Conservation (phyloP, 2,113 vertebrate genomes). For the Zootoca vivipara region DNA sequence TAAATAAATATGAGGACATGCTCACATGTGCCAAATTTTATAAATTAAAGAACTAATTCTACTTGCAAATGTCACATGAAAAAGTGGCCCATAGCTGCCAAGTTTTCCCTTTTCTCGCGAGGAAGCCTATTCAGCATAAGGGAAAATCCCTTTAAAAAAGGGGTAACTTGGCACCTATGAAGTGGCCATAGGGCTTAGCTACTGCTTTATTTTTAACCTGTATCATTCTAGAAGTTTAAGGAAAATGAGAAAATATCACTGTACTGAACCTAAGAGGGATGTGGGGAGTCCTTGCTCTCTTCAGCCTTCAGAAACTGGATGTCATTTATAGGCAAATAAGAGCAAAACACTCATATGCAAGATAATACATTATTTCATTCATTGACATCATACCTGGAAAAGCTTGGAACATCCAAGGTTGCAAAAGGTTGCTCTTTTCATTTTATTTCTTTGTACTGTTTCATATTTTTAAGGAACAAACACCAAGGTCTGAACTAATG, state of each 20-base stretch:
- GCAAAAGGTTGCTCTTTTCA: neutral
- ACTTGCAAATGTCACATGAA: neutral
- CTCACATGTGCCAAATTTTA: neutral
- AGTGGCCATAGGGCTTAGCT: neutral
- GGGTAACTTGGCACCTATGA: too few relatives aligned
- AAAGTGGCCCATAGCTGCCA: too few relatives aligned
- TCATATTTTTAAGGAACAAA: neutral
- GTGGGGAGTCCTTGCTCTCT: neutral
- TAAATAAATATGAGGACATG: neutral
- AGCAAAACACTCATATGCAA: constrained; percentile 40
- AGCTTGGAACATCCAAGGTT: constrained; percentile 44
- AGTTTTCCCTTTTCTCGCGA: too few relatives aligned
- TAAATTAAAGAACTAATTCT: neutral
- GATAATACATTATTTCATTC: constrained; percentile 29
- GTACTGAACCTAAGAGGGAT: neutral
- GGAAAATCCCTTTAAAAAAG: too few relatives aligned
- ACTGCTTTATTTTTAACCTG: neutral
- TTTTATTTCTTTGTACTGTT: constrained; percentile 1
- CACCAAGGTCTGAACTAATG: constrained; percentile 47
- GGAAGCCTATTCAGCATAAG: too few relatives aligned
- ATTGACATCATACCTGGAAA: constrained; percentile 25
- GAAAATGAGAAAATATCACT: neutral
- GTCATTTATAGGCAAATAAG: constrained; percentile 1
- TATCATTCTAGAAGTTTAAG: neutral
- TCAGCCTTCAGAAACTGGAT: constrained; percentile 29